Evolutionary conservation across 2,113 vertebrate species (phyloP), one percentile per base, ranked within the genome.

Genomic region (Cinclus mexicanus): DNA sequence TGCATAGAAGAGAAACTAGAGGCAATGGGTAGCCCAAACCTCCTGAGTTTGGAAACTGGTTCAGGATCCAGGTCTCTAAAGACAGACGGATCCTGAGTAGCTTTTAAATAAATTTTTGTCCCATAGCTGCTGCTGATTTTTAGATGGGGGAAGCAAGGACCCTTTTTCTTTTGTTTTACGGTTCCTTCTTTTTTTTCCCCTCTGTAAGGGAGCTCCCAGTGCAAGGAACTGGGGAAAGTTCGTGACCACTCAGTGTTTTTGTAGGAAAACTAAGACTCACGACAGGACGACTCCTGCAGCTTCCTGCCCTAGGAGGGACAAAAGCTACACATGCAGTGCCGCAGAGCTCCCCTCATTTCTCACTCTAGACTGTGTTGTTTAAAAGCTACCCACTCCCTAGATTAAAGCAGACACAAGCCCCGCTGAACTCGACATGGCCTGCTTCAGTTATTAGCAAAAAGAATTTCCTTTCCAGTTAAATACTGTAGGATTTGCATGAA

Each of bases 271-370:
- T 94, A 93, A 95, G 91, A 70, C 94, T 98, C 99, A 99, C 98
- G 98, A 99, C 98, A 98, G 97, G 83, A 97, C 92, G 98, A 98
- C 98, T 98, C 98, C 98, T 98, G 98, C 98, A 97, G 98, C 97
- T 98, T 99, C 99, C 98, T 98, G 98, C 98, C 98, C 98, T 97
- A 97, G 98, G 96, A 98, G 98, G 98, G 97, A 97, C 97, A 97
- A 97, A 95, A 97, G 93, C 95, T 94, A 70, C 84, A 91, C 84
- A 87, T 70, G 94, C 92, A 79, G 83, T 2, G 75, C 95, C 1
- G 60, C 95, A 67, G 91, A 96, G 68, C 86, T 95, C 91, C 95
- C 97, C 89, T 97, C 95, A 94, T 97, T 97, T 97, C 96, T 96
- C 95, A 97, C 96, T 94, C 75, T 12, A 93, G 82, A 80, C 93